Evolutionary conservation across 2,888 invertebrate genomes (phyloP).

Genomic region (Lepidonotus clava): DNA sequence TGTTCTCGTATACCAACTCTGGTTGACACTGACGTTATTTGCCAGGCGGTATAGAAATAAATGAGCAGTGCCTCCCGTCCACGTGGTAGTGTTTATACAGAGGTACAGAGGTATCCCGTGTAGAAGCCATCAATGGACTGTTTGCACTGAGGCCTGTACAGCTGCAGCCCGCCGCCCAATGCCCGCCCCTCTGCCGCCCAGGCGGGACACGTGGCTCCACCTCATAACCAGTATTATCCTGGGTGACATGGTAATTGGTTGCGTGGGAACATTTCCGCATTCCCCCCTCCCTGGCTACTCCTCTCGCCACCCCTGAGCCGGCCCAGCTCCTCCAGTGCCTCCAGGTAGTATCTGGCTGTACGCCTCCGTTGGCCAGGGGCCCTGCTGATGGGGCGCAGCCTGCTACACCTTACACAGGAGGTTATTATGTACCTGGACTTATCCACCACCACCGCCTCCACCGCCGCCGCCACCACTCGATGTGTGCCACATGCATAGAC

Average conservation of each 20-base stretch:
- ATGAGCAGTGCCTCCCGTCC: not conserved
- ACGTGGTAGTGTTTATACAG: constrained; percentile 23
- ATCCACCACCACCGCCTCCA: no score
- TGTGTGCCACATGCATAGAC: no score
- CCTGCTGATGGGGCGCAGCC: not conserved
- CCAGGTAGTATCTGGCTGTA: not conserved
- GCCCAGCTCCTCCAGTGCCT: not conserved
- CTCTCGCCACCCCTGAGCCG: not conserved
- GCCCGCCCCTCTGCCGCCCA: not conserved
- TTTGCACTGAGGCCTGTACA: no score
- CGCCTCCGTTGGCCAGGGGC: not conserved
- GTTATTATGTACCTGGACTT: constrained; percentile 11
- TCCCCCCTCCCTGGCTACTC: not conserved
- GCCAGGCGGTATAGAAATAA: not conserved
- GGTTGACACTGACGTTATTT: not conserved
- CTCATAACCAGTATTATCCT: not conserved
- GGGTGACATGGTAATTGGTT: constrained; percentile 31
- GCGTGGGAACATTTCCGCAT: constrained; percentile 46
- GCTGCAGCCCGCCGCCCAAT: not conserved
- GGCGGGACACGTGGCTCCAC: not conserved
- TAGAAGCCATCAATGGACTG: not conserved
- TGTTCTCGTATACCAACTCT: not conserved
- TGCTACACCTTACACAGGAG: not conserved
- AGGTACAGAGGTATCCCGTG: not conserved
- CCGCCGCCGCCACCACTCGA: no score